phyloP scores from a whole-genome alignment of 1,140 invertebrate species.

The Drosophila athabasca region DNA sequence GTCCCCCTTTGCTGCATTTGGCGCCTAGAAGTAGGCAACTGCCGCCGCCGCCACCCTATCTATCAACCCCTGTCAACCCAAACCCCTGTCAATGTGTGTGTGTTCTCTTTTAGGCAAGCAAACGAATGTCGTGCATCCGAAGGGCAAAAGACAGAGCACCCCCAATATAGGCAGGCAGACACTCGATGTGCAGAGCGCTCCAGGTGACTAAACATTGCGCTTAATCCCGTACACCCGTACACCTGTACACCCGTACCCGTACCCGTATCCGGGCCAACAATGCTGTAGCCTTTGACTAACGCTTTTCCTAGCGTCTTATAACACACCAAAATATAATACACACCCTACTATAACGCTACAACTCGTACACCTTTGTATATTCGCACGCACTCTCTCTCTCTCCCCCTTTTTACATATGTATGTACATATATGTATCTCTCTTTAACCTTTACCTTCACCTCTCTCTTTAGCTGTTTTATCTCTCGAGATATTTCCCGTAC shows the following conservation, averaged over 20 bases:
- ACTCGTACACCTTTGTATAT: no score
- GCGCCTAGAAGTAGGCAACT: slow-evolving; percentile 52
- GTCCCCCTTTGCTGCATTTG: slow-evolving; percentile 22
- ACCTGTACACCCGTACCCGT: slow-evolving; percentile 7
- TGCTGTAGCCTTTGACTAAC: no score
- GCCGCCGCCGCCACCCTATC: no score
- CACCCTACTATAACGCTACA: no score
- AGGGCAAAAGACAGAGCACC: slow-evolving; percentile 82
- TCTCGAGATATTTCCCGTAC: no score
- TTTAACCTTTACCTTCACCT: no score
- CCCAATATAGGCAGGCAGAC: slow-evolving; percentile 83
- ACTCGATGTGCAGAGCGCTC: slow-evolving; percentile 75
- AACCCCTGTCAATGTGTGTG: slow-evolving; percentile 35
- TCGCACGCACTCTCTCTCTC: no score
- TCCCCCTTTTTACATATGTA: no score
- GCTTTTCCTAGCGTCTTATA: neutral
- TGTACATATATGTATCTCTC: no score
- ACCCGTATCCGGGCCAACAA: neutral
- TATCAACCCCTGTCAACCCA: slow-evolving; percentile 11
- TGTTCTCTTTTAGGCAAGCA: slow-evolving; percentile 81
- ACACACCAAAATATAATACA: no score
- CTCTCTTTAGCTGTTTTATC: no score
- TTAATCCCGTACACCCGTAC: slow-evolving; percentile 2
- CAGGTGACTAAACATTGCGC: slow-evolving; percentile 70
- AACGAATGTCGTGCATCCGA: slow-evolving; percentile 83